These are phyloP conservation scores for Caligus rogercresseyi DNA, from an alignment of 1,140 invertebrate species.

Conservation along the genomic window DNA sequence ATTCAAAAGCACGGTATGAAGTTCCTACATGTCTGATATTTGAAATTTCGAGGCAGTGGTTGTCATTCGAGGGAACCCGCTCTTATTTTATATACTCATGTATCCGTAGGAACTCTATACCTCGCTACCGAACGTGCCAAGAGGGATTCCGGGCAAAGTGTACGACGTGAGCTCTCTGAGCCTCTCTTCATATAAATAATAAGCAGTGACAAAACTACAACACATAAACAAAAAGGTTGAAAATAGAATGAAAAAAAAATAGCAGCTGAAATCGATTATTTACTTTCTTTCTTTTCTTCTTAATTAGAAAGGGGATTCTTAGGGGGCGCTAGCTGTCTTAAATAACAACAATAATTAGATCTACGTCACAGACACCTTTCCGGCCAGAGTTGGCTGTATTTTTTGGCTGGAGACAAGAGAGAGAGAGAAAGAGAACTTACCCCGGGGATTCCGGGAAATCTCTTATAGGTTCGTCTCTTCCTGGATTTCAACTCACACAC, in stretches of 20 bases:
- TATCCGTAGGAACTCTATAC: background rate
- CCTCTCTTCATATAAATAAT: too few relatives aligned
- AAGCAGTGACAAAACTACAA: too few relatives aligned
- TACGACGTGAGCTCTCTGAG: too few relatives aligned
- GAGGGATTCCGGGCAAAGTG: background rate
- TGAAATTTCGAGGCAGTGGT: background rate
- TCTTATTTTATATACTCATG: background rate
- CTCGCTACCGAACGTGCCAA: background rate
- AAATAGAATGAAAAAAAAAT: background rate
- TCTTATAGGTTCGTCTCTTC: too few relatives aligned
- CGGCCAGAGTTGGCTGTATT: too few relatives aligned
- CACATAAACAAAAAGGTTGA: background rate
- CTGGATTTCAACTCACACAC: too few relatives aligned
- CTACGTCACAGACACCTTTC: background rate
- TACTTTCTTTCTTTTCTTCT: background rate
- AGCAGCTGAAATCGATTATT: background rate
- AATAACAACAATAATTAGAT: background rate
- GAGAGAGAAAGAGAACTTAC: too few relatives aligned
- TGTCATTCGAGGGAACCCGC: background rate
- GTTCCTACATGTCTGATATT: background rate
- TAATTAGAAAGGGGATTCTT: background rate
- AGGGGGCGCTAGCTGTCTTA: background rate
- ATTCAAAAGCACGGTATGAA: background rate
- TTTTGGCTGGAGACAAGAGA: too few relatives aligned
- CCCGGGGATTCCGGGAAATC: too few relatives aligned